Base-by-base conservation (phyloP, 2,113 vertebrate species). In the Entelurus aequoreus region DNA sequence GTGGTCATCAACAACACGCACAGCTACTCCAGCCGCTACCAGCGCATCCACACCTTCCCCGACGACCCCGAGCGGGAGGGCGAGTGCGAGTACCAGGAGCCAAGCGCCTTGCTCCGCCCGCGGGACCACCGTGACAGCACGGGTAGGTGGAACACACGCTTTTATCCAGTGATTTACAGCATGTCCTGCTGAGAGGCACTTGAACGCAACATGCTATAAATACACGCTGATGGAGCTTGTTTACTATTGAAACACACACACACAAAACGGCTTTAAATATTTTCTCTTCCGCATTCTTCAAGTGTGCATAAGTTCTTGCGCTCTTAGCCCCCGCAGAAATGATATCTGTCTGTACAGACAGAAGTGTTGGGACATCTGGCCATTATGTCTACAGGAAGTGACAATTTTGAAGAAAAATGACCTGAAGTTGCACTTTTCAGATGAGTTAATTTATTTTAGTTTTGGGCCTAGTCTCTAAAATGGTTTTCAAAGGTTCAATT, bases 1-100 rank as follows among this genome's bases (percentile, higher is more conserved):
- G 91, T 96, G 16, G 94, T 97, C 79, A 96, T 96, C 89, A 97
- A 97, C 84, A 97, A 96, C 85, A 93, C 91, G 0, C 93, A 94
- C 60, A 92, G 89, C 62, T 91, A 92, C 80, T 90, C 91, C 7
- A 90, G 90, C 62, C 92, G 92, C 37, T 94, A 94, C 38, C 94
- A 96, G 71, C 93, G 93, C 76, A 90, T 95, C 78, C 89, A 93
- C 80, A 88, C 92, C 0, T 92, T 89, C 60, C 88, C 90, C 0
- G 90, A 91, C 1, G 90, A 91, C 66, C 70, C 86, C 0, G 90
- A 90, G 8, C 77, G 85, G 16, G 88, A 89, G 15, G 82, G 69
- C 0, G 89, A 86, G 4, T 91, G 88, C 0, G 92, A 93, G 57
- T 96, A 97, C 77, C 94, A 97, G 84, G 95, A 96, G 74, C 95